Conservation (phyloP, 2,888 invertebrate genomes). For the Drosophila glabriapex region DNA sequence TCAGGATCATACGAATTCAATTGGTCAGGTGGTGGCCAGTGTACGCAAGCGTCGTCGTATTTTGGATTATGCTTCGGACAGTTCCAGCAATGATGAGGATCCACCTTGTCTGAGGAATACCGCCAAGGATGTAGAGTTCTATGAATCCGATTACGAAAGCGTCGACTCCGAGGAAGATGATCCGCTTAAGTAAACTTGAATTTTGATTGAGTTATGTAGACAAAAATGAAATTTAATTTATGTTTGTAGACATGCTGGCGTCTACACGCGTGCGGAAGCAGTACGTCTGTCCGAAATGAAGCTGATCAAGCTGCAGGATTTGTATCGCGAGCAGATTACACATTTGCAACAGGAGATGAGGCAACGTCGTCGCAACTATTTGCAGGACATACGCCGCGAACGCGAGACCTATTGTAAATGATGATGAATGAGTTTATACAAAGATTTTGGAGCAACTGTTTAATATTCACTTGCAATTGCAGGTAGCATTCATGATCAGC, state of each 20-base stretch:
- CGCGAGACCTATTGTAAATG: conserved; percentile 91
- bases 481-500: conserved; percentile 92
- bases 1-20: conserved; percentile 85
- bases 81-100: conserved; percentile 88
- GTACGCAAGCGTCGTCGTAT: conserved; percentile 86
- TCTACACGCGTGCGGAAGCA: conserved; percentile 95
- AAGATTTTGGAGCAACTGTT: background rate
- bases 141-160: conserved; percentile 92
- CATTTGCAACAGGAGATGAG: conserved; percentile 90
- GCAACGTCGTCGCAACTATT: conserved; percentile 90
- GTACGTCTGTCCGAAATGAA: conserved; percentile 91
- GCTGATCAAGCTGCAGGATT: conserved; percentile 90
- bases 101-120: conserved; percentile 88
- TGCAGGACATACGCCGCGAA: conserved; percentile 90
- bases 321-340: conserved; percentile 93
- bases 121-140: conserved; percentile 88
- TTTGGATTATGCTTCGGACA: conserved; percentile 91
- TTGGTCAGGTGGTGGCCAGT: conserved; percentile 87
- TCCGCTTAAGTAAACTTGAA: conserved; percentile 87
- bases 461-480: conserved; percentile 44
- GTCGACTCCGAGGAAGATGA: conserved; percentile 92
- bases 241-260: conserved; percentile 91
- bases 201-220: accelerated
- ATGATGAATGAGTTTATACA: background rate
- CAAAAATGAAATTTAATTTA: background rate